These are phyloP conservation scores for Pampusana beccarii DNA, from an alignment of 2,113 vertebrate species.

Conservation along the genomic window DNA sequence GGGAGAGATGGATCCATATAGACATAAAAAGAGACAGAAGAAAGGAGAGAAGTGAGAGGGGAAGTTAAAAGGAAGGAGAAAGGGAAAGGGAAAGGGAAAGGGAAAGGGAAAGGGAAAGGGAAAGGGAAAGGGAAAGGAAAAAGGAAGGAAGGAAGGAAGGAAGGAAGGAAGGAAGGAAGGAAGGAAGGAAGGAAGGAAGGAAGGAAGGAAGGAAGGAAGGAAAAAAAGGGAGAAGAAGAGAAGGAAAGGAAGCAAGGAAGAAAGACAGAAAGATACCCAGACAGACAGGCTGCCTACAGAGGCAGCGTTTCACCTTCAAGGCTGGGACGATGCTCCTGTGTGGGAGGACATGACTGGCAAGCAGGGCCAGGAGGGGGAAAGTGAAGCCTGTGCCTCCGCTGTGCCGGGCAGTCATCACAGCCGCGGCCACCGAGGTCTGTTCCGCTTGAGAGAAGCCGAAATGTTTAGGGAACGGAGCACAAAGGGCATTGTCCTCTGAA, in stretches of 20 bases:
- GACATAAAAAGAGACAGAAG: neutral
- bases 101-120: too few species aligned
- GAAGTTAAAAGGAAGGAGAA: too few species aligned
- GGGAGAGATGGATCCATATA: too few species aligned
- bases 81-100: too few species aligned
- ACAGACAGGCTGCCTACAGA: neutral
- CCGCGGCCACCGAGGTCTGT: conserved; percentile 65
- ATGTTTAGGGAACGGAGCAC: conserved; percentile 76
- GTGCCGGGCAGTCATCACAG: conserved; percentile 1
- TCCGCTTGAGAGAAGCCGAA: conserved; percentile 82
- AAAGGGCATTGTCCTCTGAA: conserved; percentile 89
- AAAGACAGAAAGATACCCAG: too few species aligned
- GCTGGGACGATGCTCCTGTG: neutral
- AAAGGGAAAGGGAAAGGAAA: too few species aligned
- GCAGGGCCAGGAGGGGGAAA: neutral
- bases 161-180: neutral
- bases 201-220: too few species aligned
- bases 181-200: neutral
- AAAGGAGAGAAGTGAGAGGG: too few species aligned
- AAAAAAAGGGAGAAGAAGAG: too few species aligned
- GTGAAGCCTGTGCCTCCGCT: neutral
- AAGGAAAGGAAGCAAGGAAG: too few species aligned
- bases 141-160: neutral
- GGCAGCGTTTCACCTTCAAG: neutral
- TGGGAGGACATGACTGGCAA: neutral